A percentile compares a stretch with the other conserved stretches of the same genome.
These are phyloP conservation scores for Eudasyphora cyanicolor DNA, from an alignment of 2,888 invertebrate genomes.

Conservation along the genomic window DNA sequence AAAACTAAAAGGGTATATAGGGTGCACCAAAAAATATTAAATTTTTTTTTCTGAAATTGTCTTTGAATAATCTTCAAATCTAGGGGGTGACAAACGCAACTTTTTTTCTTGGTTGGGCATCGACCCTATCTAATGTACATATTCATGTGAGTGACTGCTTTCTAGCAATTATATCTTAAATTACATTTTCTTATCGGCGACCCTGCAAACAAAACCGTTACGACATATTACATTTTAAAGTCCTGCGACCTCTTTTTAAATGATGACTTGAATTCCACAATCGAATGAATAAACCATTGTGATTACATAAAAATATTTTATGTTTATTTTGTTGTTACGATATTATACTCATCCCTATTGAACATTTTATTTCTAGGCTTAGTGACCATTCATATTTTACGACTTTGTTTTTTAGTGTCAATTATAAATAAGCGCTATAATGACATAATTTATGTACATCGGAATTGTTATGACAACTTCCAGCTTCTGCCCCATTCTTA, in stretches of 20 bases:
- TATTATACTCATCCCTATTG: constrained; percentile 54
- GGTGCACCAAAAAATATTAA: no score
- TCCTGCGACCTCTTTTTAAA: no score
- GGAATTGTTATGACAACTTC: constrained; percentile 27
- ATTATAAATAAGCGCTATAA: constrained; percentile 44
- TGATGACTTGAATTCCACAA: constrained; percentile 18
- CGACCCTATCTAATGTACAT: no score
- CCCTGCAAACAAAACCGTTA: background rate
- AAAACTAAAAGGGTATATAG: no score
- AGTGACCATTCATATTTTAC: constrained; percentile 62
- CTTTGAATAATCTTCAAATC: no score
- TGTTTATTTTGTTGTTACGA: background rate
- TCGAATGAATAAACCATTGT: constrained; percentile 3
- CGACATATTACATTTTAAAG: background rate
- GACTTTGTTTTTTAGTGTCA: constrained; percentile 52
- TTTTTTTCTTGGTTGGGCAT: no score
- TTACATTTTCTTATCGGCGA: no score
- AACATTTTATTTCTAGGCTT: constrained; percentile 69
- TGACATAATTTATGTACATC: constrained; percentile 44
- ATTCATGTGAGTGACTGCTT: no score
- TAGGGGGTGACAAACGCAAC: no score
- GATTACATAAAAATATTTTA: background rate
- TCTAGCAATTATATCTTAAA: no score
- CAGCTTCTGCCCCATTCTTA: background rate
- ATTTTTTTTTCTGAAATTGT: no score